phyloP scores from a whole-genome alignment of 2,888 invertebrate genomes.

The Cryptocephalus primarius region DNA sequence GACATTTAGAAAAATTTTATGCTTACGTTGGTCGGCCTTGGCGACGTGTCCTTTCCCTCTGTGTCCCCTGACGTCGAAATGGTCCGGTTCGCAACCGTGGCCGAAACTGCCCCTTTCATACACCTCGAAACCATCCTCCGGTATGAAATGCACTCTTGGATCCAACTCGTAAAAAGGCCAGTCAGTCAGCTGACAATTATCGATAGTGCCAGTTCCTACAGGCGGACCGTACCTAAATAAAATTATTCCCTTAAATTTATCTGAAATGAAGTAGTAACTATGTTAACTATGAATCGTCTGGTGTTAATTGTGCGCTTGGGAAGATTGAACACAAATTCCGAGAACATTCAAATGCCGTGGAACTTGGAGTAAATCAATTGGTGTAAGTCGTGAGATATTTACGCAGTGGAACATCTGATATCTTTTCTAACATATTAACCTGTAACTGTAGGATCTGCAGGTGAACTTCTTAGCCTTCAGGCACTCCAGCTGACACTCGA shows the following conservation, averaged over 20 bases:
- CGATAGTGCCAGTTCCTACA: constrained; percentile 50
- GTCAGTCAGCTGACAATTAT: constrained; percentile 71
- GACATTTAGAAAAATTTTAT: neutral
- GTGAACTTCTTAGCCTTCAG: constrained; percentile 61
- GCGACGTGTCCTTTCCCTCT: constrained; percentile 14
- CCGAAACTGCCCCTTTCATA: constrained; percentile 75
- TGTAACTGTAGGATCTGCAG: constrained; percentile 69
- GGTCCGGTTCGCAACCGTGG: constrained; percentile 66
- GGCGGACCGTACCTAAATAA: constrained; percentile 52
- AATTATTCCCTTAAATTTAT: too few species aligned
- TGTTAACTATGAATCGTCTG: too few species aligned
- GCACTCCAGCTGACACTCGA: constrained; percentile 73
- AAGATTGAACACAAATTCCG: too few species aligned
- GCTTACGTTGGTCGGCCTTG: constrained; percentile 28
- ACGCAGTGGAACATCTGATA: too few species aligned
- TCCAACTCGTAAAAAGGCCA: constrained; percentile 58
- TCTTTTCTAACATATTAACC: constrained; percentile 35
- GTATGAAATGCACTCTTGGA: constrained; percentile 44
- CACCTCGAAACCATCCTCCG: constrained; percentile 58
- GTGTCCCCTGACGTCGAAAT: constrained; percentile 31
- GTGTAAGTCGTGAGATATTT: too few species aligned
- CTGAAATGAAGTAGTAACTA: too few species aligned
- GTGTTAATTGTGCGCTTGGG: too few species aligned
- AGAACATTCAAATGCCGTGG: too few species aligned
- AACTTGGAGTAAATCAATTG: too few species aligned